These are phyloP conservation scores for Miniopterus natalensis DNA, from an alignment of 2,113 vertebrate genomes.

Conservation along the genomic window DNA sequence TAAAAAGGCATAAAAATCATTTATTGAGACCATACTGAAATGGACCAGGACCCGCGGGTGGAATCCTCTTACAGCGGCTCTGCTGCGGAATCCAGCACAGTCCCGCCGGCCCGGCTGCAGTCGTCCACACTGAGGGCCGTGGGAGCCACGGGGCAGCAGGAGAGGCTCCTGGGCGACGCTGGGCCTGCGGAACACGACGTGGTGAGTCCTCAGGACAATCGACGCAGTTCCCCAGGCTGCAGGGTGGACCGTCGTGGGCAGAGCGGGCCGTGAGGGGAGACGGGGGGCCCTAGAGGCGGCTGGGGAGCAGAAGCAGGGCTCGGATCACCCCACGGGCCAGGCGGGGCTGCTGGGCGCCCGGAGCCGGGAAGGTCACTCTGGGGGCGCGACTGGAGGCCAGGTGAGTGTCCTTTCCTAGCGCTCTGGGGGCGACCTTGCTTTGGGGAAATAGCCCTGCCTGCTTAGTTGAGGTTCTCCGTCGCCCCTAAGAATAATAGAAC, in stretches of 20 bases:
- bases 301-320: background rate
- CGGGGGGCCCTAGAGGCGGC: background rate
- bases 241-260: background rate
- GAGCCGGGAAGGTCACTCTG: background rate
- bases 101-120: background rate
- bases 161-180: background rate
- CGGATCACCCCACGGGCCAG: background rate
- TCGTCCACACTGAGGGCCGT: background rate
- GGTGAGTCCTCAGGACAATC: background rate
- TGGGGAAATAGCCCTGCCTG: background rate
- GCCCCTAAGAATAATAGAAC: background rate
- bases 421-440: background rate
- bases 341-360: background rate
- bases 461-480: background rate
- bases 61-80: background rate
- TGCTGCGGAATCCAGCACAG: background rate
- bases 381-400: background rate
- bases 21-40: background rate
- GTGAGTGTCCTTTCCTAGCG: background rate
- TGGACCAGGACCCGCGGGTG: background rate
- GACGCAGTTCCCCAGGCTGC: background rate
- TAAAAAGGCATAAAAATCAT: background rate
- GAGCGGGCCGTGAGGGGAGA: background rate
- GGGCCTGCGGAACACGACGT: background rate
- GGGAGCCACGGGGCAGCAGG: background rate